Evolutionary conservation across 2,888 invertebrate genomes (phyloP), one percentile per base, ranked within the genome.

Genomic region (Adelphocoris suturalis): DNA sequence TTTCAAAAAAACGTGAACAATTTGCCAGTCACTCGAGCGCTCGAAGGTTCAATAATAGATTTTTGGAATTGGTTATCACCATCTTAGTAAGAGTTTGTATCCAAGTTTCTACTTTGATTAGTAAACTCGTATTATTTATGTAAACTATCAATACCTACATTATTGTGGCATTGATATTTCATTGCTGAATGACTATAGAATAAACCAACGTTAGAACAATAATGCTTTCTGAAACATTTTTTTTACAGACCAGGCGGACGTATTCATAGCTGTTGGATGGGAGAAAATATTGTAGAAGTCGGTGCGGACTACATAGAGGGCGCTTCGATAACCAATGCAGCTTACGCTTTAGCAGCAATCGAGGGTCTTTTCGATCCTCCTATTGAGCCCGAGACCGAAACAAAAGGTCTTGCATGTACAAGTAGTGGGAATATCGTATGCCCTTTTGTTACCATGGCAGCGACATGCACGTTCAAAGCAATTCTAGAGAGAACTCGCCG

Each of bases 271-370:
- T 96, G 96, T 93, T 96, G 96, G 95, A 94, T 97, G 88, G 96
- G 96, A 75, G 96, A 97, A 92, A 95, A 96, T 0, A 95, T 96
- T 19, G 80, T 86, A 47, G 97, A 97, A 93, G 95, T 97, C 95
- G 97, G 97, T 0, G 96, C 96, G 0, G 95, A 96, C 91, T 96
- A 95, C 94, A 96, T 97, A 91, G 95, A 95, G 92, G 96, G 96
- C 47, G 96, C 96, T 82, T 96, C 90, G 9, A 55, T 96, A 92
- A 94, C 96, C 61, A 95, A 96, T 11, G 95, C 96, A 0, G 95
- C 96, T 47, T 96, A 95, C 92, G 96, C 95, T 9, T 92, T 96
- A 89, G 96, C 96, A 4, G 96, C 96, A 0, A 95, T 95, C 92
- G 96, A 96, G 92, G 95, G 95, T 86, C 94, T 96, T 47, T 75